Evolutionary conservation across 1,140 invertebrate genomes (phyloP).

Genomic region (Drosophila takahashii): DNA sequence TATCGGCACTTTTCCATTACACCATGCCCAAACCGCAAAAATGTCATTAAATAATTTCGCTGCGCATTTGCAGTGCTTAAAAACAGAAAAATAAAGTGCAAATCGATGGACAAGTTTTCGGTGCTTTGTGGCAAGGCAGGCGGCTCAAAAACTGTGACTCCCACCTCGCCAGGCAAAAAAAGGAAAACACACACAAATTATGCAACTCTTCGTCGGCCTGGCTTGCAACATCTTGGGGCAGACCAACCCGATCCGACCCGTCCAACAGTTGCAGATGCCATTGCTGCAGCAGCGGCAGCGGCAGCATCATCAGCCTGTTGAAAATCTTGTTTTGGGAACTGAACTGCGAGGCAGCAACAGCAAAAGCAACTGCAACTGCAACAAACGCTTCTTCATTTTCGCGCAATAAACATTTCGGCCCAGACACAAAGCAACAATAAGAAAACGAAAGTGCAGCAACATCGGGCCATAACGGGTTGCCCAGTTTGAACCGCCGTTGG

Average conservation of each 20-base stretch:
- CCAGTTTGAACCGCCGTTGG: slow-evolving; percentile 62
- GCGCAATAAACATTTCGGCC: slow-evolving; percentile 70
- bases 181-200: slow-evolving; percentile 74
- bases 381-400: slow-evolving; percentile 79
- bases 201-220: slow-evolving; percentile 69
- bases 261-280: slow-evolving; percentile 41
- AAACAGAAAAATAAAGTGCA: slow-evolving; percentile 58
- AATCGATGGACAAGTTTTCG: slow-evolving; percentile 68
- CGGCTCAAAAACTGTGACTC: slow-evolving; percentile 51
- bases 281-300: slow-evolving; percentile 26
- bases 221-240: slow-evolving; percentile 71
- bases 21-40: slow-evolving; percentile 57
- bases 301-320: slow-evolving; percentile 32
- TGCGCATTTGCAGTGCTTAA: slow-evolving; percentile 29
- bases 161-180: slow-evolving; percentile 54
- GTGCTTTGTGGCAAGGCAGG: slow-evolving; percentile 29
- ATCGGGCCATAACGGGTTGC: slow-evolving; percentile 50
- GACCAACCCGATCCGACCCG: slow-evolving; percentile 30
- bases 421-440: slow-evolving; percentile 48
- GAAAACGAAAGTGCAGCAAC: slow-evolving; percentile 78
- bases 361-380: slow-evolving; percentile 7
- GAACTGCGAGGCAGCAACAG: slow-evolving; percentile 51
- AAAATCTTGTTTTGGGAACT: slow-evolving; percentile 76
- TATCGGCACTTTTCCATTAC: slow-evolving; percentile 36
- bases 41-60: slow-evolving; percentile 67